Percentiles rank a stretch among this genome's conserved stretches.
Conservation (phyloP, 2,797 vertebrate genomes). For the Euphonia xanthogaster region DNA sequence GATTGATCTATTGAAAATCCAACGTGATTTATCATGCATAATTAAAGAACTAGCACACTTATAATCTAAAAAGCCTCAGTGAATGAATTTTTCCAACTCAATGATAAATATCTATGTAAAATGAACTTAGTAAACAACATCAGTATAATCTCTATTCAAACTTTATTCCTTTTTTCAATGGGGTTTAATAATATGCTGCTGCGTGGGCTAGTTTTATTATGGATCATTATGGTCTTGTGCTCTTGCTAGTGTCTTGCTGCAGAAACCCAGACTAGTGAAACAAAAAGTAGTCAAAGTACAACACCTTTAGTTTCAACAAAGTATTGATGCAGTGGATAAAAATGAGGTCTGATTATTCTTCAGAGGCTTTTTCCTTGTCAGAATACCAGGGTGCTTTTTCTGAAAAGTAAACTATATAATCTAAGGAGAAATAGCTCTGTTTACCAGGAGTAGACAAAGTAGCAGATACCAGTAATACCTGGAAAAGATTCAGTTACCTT, state of each 20-base stretch:
- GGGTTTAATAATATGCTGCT: neutral
- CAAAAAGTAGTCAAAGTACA: neutral
- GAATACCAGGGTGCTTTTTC: neutral
- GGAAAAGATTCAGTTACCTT: neutral
- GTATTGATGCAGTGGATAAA: neutral
- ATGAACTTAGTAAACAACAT: neutral
- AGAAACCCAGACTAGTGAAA: neutral
- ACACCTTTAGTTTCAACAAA: neutral
- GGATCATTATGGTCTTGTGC: neutral
- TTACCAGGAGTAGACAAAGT: neutral
- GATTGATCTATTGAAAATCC: neutral
- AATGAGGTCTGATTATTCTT: neutral
- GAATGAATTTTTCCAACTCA: neutral
- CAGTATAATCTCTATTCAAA: neutral
- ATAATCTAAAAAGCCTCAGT: neutral
- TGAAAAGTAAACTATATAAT: neutral
- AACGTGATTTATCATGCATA: neutral
- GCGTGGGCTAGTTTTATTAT: neutral
- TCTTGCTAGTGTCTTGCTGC: neutral
- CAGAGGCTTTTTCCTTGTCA: neutral
- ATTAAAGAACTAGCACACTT: neutral
- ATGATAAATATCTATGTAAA: neutral
- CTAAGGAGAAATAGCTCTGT: neutral
- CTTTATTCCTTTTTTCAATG: neutral
- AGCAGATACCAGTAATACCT: neutral